Evolutionary conservation across 2,888 invertebrate species (phyloP), one percentile per base, ranked within the genome.

Genomic region (Tuta absoluta): DNA sequence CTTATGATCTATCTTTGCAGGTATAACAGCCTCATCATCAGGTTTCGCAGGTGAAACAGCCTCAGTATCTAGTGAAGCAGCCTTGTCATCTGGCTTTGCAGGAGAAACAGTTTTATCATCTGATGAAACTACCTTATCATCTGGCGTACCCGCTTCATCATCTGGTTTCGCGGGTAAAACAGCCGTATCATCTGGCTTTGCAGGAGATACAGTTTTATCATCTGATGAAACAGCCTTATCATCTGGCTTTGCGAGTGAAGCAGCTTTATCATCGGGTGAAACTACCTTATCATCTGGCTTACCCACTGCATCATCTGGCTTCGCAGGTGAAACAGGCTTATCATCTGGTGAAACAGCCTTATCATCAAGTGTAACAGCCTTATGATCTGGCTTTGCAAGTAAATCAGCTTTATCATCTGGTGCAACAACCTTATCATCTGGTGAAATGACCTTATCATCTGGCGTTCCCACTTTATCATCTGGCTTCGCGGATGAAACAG

Each of bases 401-500:
- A 14, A 28, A 12, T 8, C 1, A 2, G 12, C 10, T 33, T 17
- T 57, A 2, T n/a, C 17, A 57, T 37, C 57, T 37, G 59, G 41
- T 21, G 23, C 7, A 12, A n/a, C 14, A 0, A 21, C 48, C 24
- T 48, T 21, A 0, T 71, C 67, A 4, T 65, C 51, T 7, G 59
- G 45, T 58, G 48, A 69, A 0, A 60, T 62, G 37, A 7, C 66
- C 57, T 66, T 68, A 2, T 24, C 67, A 12, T 65, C 68, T 1
- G 24, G 58, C 1, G 41, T 41, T n/a, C 11, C 7, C 4, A 14
- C 45, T 53, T 62, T 59, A 0, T 64, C 38, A 17, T 60, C 60
- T 19, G 45, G 41, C n/a, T 41, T 45, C 7, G 17, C 33, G 0
- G 38, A n/a, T 12, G 38, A 11, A 7, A 33, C 33, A 7, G 8